Evolutionary conservation across 2,113 vertebrate species (phyloP), one percentile per base, ranked within the genome.

Genomic region (Solea senegalensis): DNA sequence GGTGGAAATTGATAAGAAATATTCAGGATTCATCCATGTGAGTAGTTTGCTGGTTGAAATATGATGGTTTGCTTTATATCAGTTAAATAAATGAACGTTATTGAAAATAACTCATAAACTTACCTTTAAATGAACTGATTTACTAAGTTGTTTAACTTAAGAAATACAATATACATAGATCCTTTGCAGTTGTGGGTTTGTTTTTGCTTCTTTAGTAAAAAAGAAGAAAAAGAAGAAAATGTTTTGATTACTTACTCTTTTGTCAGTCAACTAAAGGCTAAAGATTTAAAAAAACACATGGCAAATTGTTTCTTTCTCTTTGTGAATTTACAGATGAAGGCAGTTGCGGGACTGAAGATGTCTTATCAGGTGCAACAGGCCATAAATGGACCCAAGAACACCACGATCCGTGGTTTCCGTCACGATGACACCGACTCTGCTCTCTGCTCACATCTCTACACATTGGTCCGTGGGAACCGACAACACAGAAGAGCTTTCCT

Each of bases 1-100:
- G 89, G 95, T 96, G 89, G 98, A 99, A 88, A 99, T 99, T 66
- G 98, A 99, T 90, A 98, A 99, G 94, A 99, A 99, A 85, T 99
- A 99, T 82, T 95, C 94, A 49, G 98, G 98, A 73, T 99, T 99
- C 89, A 98, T 99, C 90, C 98, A 99, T 16, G 98, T 99, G 91
- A 94, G 98, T 95, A 14, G 3, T 1, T 39, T 39, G 1, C 6
- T 54, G 41, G 4, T 71, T 79, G 14, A 48, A 45, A 34, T 34
- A 34, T 34, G 34, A 34, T 34, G 34, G 34, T 34, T 34, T 34
- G 34, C 34, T 34, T 34, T 34, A 34, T 34, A 34, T 34, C 34
- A 9, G 11, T 44, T 15, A n/a, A 34, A 9, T 59, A 53, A 45
- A 50, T 3, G 3, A 54, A 49, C 50, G 7, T 11, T 60, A 15